phyloP scores from a whole-genome alignment of 2,113 vertebrate genomes.

The Odocoileus virginianus region DNA sequence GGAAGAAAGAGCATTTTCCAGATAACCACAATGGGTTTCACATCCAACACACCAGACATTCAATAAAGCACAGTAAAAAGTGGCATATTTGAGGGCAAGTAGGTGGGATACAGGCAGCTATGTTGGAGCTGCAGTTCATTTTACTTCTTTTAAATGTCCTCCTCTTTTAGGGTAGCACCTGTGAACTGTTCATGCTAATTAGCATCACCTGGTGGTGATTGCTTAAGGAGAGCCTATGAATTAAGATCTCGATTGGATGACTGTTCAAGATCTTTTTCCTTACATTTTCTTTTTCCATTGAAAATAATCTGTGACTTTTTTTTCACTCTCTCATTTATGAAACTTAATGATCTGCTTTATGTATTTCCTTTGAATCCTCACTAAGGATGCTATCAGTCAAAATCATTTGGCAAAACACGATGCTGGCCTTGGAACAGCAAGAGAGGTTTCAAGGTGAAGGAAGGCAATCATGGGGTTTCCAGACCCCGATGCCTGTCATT shows the following conservation, averaged over 20 bases:
- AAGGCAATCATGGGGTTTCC: not conserved
- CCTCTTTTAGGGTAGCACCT: constrained; percentile 32
- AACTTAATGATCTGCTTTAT: constrained; percentile 23
- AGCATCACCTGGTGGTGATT: constrained; percentile 59
- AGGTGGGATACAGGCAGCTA: not conserved
- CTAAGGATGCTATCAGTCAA: not conserved
- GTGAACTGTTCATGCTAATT: constrained; percentile 53
- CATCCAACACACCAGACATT: not conserved
- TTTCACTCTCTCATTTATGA: not conserved
- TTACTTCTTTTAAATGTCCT: not conserved
- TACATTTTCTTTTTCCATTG: not conserved
- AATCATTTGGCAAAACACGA: constrained; percentile 45
- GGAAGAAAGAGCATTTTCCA: not conserved
- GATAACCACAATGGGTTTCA: not conserved
- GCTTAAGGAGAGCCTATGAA: constrained; percentile 30
- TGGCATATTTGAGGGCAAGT: not conserved
- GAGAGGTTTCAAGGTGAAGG: constrained; percentile 61
- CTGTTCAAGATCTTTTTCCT: not conserved
- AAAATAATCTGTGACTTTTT: constrained; percentile 4
- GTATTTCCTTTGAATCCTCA: constrained; percentile 37
- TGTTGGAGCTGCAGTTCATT: not conserved
- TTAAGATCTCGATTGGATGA: constrained; percentile 58
- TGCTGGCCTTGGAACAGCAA: constrained; percentile 33
- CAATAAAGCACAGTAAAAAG: not conserved
- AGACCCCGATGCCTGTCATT: not conserved